Evolutionary conservation across 2,888 invertebrate genomes (phyloP), one percentile per base, ranked within the genome.

Genomic region (Tholera decimalis): DNA sequence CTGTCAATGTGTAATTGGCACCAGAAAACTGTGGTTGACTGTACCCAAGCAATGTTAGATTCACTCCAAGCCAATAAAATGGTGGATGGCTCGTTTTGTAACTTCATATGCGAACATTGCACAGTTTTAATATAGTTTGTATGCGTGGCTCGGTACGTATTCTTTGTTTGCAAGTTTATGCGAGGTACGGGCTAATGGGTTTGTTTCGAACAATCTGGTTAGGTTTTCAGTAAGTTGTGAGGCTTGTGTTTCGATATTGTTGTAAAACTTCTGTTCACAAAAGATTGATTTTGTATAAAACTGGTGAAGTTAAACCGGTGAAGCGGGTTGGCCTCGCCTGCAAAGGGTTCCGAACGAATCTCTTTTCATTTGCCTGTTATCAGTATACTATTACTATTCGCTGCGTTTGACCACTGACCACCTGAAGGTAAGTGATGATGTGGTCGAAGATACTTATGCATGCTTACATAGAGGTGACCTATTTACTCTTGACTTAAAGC

Each of bases 21-120:
- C n/a, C 24, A 5, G 15, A n/a, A 8, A 0, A 5, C 4, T 24
- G 9, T 5, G 15, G 30, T n/a, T 7, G 30, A 22, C 11, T 47
- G 20, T 65, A 60, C 43, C 24, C 47, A 51, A 58, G 55, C 56
- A 57, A 46, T 7, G 43, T 65, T 80, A 83, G 80, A 82, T 46
- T 63, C 56, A 68, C 65, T 80, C 83, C 80, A 80, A 73, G 54
- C 44, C 56, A 57, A 70, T 77, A 77, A 80, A 82, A 55, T 55
- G 51, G 55, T 13, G 55, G 44, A 49, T 49, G 33, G 60, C 50
- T 37, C 54, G 53, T 73, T 71, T 77, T 71, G 63, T 72, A 64
- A 49, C 51, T 50, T 66, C 63, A 68, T 68, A 69, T 50, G 41
- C 35, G 15, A 30, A 46, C 33, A 44, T 33, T 73, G 59, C 43